Conservation (phyloP, 2,113 vertebrate genomes). For the Lynx canadensis region DNA sequence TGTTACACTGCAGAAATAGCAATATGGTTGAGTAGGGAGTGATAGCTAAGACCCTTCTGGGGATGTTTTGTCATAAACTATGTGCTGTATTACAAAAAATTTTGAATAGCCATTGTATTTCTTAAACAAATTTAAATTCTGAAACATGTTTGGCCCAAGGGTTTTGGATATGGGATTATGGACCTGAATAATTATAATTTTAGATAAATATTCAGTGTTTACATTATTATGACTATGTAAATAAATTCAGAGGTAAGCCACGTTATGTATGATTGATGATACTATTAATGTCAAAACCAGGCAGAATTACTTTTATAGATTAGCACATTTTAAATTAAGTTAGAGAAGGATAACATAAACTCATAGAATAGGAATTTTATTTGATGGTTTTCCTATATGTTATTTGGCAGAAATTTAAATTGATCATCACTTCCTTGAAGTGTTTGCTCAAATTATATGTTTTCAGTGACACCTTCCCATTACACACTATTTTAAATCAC, state of each 20-base stretch:
- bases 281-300: neutral
- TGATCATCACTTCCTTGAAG: neutral
- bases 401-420: neutral
- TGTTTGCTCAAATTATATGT: neutral
- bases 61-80: neutral
- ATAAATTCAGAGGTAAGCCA: neutral
- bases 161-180: neutral
- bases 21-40: neutral
- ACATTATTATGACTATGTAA: neutral
- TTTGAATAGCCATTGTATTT: neutral
- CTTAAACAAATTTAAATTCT: constrained; percentile 14
- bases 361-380: neutral
- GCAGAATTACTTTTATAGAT: neutral
- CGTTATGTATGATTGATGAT: neutral
- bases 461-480: neutral
- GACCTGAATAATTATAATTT: neutral
- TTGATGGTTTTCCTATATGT: neutral
- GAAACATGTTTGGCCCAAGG: constrained; percentile 1
- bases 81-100: neutral
- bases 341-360: neutral
- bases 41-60: neutral
- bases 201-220: neutral
- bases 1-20: neutral
- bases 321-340: constrained; percentile 6
- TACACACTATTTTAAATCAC: neutral